phyloP scores from a whole-genome alignment of 2,888 invertebrate species.

The Drosophila merina region DNA sequence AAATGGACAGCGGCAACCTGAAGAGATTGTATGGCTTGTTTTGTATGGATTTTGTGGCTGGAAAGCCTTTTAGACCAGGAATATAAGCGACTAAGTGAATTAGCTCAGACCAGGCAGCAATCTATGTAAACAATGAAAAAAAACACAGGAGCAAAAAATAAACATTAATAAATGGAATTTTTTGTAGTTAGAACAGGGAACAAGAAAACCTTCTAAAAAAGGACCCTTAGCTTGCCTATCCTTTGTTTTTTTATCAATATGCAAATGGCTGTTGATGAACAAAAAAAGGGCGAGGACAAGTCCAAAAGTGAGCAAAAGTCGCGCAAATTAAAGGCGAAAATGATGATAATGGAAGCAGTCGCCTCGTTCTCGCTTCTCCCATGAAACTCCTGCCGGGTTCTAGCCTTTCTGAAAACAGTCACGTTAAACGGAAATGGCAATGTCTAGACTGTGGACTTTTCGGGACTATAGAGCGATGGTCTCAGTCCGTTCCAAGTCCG shows the following conservation, averaged over 20 bases:
- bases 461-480: constrained; percentile 14
- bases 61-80: constrained; percentile 32
- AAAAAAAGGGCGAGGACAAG: constrained; percentile 31
- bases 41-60: constrained; percentile 27
- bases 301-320: constrained; percentile 47
- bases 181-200: constrained; percentile 16
- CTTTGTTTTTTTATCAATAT: constrained; percentile 41
- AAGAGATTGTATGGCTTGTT: constrained; percentile 2
- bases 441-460: constrained; percentile 68
- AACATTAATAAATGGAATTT: constrained; percentile 30
- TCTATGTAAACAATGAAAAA: constrained; percentile 16
- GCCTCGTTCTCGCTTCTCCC: constrained; percentile 21
- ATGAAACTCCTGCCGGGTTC: neutral
- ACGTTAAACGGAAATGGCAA: constrained; percentile 77
- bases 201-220: constrained; percentile 13
- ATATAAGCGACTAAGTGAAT: constrained; percentile 22
- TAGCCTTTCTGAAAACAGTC: constrained; percentile 44
- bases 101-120: constrained; percentile 18
- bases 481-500: constrained; percentile 15
- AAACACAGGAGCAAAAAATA: constrained; percentile 20
- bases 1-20: neutral
- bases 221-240: constrained; percentile 4
- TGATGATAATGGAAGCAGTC: constrained; percentile 48
- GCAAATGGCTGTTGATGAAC: constrained; percentile 46
- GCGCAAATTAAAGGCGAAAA: constrained; percentile 50